Evolutionary conservation across 2,113 vertebrate species (phyloP), one percentile per base, ranked within the genome.

Genomic region (Anseranas semipalmata): DNA sequence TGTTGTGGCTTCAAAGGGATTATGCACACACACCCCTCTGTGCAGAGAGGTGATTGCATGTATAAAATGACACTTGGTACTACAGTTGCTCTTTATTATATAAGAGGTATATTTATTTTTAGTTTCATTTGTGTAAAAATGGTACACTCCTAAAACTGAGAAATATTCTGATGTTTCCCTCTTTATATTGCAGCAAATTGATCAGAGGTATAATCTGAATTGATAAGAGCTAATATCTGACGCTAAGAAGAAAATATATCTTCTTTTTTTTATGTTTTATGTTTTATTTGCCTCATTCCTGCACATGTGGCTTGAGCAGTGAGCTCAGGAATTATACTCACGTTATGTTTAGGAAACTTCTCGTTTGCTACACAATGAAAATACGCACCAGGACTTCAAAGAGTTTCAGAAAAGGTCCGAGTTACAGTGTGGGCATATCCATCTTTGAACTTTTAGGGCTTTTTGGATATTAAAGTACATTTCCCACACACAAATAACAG

Each of bases 381-480:
- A 89, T 27, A 30, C 0, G 1, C 15, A 30, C 8, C 3, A 39
- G 58, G 37, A 33, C 76, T 82, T 76, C 9, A 17, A 65, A 76
- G 32, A 41, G 7, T 77, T 93, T 81, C 30, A 59, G 72, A 63
- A 77, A 62, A 62, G 9, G 17, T 71, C 59, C 74, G 50, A 84
- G 41, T 46, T 83, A 28, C 0, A 50, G 2, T 18, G 25, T 33
- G 21, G 50, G 30, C 33, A 10, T 83, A 41, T 66, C 18, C 52
- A 1, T 45, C 22, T 73, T 76, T 50, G 78, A 82, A 85, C 43
- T 60, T 65, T 35, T 28, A 66, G 55, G 30, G 22, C 24, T 66
- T 93, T 90, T 95, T 86, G 59, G 37, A 37, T 15, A 10, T 18
- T 73, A 28, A 62, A 70, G 15, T 94, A 56, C 12, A 41, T 95